Conservation (phyloP, 2,113 vertebrate species). For the Reinhardtius hippoglossoides region DNA sequence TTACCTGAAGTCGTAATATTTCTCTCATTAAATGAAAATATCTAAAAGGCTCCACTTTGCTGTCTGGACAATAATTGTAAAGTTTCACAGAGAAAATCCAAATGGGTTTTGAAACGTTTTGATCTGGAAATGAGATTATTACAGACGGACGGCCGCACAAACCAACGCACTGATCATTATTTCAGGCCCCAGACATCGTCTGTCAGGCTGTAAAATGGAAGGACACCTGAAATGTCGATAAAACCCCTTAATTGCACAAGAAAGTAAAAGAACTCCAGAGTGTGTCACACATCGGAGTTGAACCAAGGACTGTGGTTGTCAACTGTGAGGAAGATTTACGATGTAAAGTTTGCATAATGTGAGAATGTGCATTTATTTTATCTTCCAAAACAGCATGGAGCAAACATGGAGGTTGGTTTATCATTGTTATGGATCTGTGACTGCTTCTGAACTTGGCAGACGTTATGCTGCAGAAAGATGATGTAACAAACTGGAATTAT, state of each 20-base stretch:
- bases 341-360: neutral
- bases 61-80: neutral
- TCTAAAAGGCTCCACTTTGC: neutral
- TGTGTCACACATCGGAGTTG: neutral
- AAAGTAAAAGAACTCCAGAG: neutral
- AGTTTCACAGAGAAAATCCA: neutral
- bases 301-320: neutral
- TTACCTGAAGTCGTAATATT: neutral
- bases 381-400: neutral
- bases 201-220: neutral
- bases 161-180: neutral
- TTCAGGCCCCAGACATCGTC: neutral
- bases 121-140: neutral
- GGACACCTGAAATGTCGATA: neutral
- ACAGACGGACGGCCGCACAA: neutral
- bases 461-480: neutral
- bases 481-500: conserved; percentile 5
- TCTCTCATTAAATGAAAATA: neutral
- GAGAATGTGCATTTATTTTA: neutral
- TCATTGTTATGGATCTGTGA: neutral
- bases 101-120: neutral
- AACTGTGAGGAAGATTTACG: neutral
- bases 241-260: neutral
- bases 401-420: neutral
- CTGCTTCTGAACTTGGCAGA: neutral